Conservation (phyloP, 2,888 invertebrate genomes). For the Apoda limacodes region DNA sequence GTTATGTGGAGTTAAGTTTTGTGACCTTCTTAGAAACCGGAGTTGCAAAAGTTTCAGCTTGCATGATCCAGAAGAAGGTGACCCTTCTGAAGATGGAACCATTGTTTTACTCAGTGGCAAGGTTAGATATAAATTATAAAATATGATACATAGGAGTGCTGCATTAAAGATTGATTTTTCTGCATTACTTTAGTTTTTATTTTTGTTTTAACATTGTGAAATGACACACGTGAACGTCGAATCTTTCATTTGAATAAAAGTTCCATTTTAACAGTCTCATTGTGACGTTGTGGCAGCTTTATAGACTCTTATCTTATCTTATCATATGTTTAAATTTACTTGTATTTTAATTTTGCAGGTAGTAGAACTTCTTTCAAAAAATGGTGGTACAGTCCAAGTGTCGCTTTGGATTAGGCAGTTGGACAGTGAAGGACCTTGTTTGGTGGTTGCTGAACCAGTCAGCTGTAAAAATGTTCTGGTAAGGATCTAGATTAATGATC, state of each 20-base stretch:
- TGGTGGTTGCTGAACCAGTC: conserved; percentile 76
- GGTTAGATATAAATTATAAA: conserved; percentile 35
- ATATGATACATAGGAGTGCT: too few species aligned
- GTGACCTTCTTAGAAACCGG: conserved; percentile 62
- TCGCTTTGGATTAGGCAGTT: conserved; percentile 74
- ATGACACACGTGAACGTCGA: too few species aligned
- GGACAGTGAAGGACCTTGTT: conserved; percentile 68
- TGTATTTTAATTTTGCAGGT: conserved; percentile 45
- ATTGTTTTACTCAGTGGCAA: conserved; percentile 73
- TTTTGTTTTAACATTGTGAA: too few species aligned
- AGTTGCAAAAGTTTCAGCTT: conserved; percentile 57
- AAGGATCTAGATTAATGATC: too few species aligned
- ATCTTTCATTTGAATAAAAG: too few species aligned
- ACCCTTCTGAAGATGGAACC: conserved; percentile 67
- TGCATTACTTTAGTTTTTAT: too few species aligned
- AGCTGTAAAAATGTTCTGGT: conserved; percentile 71
- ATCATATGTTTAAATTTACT: too few species aligned
- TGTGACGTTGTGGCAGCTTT: too few species aligned
- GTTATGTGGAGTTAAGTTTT: conserved; percentile 60
- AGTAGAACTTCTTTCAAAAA: conserved; percentile 71
- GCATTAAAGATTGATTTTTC: too few species aligned
- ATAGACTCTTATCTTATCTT: too few species aligned
- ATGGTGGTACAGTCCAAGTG: conserved; percentile 68
- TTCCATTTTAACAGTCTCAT: too few species aligned
- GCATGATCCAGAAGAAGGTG: conserved; percentile 60